Evolutionary conservation across 2,888 invertebrate genomes (phyloP), one percentile per base, ranked within the genome.

Genomic region (Pteria penguin): DNA sequence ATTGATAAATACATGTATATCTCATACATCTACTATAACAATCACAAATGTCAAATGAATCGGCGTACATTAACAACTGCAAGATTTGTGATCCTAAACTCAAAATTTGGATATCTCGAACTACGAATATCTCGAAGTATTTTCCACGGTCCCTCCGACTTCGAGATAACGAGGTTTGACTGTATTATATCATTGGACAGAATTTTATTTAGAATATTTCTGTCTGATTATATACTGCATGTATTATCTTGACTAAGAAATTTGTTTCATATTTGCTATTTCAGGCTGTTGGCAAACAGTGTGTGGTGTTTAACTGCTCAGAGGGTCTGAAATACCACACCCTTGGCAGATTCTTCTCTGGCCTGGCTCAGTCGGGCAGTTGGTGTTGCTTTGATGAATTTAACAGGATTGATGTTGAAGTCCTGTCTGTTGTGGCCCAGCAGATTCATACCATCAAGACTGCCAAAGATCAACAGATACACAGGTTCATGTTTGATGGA

Each of bases 331-430:
- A 92, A 73, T 92, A 90, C 82, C 91, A 92, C 87, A 92, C 90
- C 86, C 80, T 92, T 75, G 91, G 91, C 32, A 92, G 91, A 86
- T 91, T 92, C 75, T 92, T 92, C 88, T 90, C 91, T 31, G 92
- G 92, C 3, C 75, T 92, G 65, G 88, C 91, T 11, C 92, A 92
- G 87, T 91, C 91, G 4, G 92, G 92, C 22, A 89, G 90, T 77
- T 92, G 92, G 92, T 91, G 90, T 67, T 92, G 92, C 79, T 92
- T 92, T 86, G 92, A 92, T 75, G 92, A 92, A 82, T 92, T 92
- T 80, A 92, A 92, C 82, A 84, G 92, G 24, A 92, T 92, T 60
- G 92, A 92, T 74, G 84, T 92, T 22, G 92, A 92, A 81, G 92
- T 92, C 2, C 75, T 92, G 82, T 92, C 92, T 4, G 92, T 92